Evolutionary conservation across 2,888 invertebrate species (phyloP).

Genomic region (Trissonchulus latispiculum): DNA sequence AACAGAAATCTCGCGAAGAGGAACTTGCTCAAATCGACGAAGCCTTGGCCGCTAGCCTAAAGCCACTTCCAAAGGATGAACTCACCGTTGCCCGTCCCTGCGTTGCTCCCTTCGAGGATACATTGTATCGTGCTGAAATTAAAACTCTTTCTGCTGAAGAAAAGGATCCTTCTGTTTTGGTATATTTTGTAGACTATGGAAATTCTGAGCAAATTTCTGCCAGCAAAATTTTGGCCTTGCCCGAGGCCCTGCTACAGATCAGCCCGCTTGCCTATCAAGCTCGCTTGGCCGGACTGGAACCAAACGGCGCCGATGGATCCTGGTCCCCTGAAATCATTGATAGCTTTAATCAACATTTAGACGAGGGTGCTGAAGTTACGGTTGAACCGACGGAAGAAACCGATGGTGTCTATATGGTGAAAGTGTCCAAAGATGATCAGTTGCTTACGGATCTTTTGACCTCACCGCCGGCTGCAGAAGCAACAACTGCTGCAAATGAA

Average conservation of each 20-base stretch:
- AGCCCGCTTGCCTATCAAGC: not conserved
- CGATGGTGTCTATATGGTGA: not conserved
- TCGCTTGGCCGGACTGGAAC: not conserved
- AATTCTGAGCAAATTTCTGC: not conserved
- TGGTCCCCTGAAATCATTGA: not conserved
- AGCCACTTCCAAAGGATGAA: not conserved
- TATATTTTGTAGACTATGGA: constrained; percentile 8
- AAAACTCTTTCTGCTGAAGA: not conserved
- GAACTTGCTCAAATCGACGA: not conserved
- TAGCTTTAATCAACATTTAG: not conserved
- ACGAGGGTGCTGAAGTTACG: not conserved
- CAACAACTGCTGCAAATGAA: not conserved
- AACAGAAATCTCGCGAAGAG: not conserved
- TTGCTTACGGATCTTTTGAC: not conserved
- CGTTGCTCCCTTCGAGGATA: constrained; percentile 2
- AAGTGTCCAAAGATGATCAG: not conserved
- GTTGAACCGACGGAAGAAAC: not conserved
- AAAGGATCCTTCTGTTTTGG: not conserved
- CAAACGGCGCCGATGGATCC: not conserved
- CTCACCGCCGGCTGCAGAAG: not conserved
- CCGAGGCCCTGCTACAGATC: not conserved
- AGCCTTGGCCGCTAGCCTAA: not conserved
- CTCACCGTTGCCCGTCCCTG: not conserved
- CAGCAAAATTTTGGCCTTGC: not conserved
- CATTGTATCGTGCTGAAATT: not conserved